Percentiles rank a stretch among this genome's conserved stretches.
Evolutionary conservation across 2,888 invertebrate genomes (phyloP).

Genomic region (Eulithis testata): DNA sequence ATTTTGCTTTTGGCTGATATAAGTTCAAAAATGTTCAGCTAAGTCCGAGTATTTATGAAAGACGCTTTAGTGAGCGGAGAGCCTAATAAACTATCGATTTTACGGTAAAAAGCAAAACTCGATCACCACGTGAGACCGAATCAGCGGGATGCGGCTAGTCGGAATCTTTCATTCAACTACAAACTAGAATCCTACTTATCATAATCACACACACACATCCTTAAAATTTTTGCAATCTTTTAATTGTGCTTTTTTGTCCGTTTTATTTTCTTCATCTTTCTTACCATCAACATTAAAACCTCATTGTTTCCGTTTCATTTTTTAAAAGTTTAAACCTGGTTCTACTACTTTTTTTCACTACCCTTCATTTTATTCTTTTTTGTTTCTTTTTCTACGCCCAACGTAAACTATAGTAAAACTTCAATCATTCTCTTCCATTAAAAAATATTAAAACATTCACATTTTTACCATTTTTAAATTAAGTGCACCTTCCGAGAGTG

Average conservation of each 20-base stretch:
- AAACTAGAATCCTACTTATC: conserved; percentile 42
- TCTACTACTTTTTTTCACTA: no score
- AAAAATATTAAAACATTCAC: not conserved
- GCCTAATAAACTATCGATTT: conserved; percentile 37
- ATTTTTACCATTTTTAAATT: not conserved
- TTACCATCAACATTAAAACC: no score
- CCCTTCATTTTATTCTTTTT: not conserved
- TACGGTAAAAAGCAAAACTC: conserved; percentile 69
- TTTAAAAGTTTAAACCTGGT: not conserved
- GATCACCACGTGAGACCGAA: conserved; percentile 64
- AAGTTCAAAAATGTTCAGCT: no score
- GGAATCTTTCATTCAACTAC: conserved; percentile 52
- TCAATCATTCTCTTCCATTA: not conserved
- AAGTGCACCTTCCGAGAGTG: not conserved
- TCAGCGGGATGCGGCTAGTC: conserved; percentile 66
- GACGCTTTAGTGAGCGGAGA: conserved; percentile 8
- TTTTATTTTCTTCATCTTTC: no score
- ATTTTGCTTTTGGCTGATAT: no score
- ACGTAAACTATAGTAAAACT: not conserved
- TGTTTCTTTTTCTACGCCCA: not conserved
- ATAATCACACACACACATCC: no score
- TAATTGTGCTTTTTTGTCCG: no score
- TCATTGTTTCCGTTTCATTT: not conserved
- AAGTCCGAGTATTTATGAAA: no score
- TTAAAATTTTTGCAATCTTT: no score